These are phyloP conservation scores for Irena cyanogastra DNA, from an alignment of 2,113 vertebrate species.

Conservation along the genomic window DNA sequence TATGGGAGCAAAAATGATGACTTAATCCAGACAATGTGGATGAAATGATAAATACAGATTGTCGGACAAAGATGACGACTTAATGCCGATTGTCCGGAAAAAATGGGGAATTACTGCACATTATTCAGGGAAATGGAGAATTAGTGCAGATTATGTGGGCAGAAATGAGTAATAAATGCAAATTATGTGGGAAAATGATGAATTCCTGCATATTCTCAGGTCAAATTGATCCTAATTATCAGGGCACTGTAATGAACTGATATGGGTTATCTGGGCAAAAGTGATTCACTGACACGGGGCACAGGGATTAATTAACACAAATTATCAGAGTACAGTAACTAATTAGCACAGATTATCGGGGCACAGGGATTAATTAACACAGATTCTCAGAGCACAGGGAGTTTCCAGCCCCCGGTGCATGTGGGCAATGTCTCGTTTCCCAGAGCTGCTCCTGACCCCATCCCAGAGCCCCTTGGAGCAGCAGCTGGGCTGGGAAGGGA, in stretches of 20 bases:
- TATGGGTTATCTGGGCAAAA: neutral
- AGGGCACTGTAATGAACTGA: neutral
- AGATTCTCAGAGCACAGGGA: neutral
- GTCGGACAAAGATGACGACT: neutral
- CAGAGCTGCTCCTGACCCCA: neutral
- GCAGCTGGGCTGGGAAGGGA: neutral
- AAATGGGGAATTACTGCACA: neutral
- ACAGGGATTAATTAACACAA: too few species aligned
- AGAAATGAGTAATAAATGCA: neutral
- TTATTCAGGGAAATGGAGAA: neutral
- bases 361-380: neutral
- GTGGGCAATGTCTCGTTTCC: accelerated
- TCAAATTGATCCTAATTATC: neutral
- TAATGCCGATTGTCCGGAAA: neutral
- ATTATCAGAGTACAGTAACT: neutral
- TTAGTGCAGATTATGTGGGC: neutral
- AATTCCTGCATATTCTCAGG: neutral
- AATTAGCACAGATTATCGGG: neutral
- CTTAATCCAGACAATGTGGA: neutral
- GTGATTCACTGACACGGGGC: neutral
- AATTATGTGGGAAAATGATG: neutral
- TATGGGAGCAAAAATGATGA: neutral
- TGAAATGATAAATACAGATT: neutral
- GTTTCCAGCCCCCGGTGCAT: accelerated
- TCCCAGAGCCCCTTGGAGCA: neutral